These are phyloP conservation scores for Cyphomyrmex costatus DNA, from an alignment of 1,140 invertebrate genomes.

Conservation along the genomic window DNA sequence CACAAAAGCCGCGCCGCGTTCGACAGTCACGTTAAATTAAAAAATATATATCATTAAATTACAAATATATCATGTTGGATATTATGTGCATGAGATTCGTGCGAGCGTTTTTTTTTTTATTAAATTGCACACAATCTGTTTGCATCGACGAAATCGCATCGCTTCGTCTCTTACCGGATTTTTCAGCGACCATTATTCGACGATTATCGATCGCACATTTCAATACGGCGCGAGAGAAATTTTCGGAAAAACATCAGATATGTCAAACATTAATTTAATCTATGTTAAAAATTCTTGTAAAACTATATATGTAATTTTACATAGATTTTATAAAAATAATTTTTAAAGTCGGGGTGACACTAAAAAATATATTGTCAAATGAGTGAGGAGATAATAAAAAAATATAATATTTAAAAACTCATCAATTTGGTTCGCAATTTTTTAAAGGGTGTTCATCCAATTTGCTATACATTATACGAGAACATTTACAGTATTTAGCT, in stretches of 20 bases:
- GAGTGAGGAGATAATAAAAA: conserved; percentile 47
- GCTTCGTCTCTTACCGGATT: conserved; percentile 52
- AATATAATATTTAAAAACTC: conserved; percentile 42
- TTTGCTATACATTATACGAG: conserved; percentile 8
- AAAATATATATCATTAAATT: conserved; percentile 65
- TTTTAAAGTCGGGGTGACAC: conserved; percentile 29
- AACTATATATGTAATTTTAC: conserved; percentile 43
- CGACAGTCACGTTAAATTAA: conserved; percentile 52
- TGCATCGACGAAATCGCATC: conserved; percentile 51
- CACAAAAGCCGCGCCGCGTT: conserved; percentile 52
- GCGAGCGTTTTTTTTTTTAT: conserved; percentile 55
- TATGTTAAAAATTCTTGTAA: conserved; percentile 56
- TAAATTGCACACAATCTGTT: conserved; percentile 61
- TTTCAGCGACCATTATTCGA: conserved; percentile 61
- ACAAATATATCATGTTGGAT: conserved; percentile 56
- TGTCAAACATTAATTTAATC: conserved; percentile 59
- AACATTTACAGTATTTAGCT: not conserved
- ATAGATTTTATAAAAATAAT: conserved; percentile 57
- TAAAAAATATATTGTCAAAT: conserved; percentile 48
- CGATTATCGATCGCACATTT: conserved; percentile 58
- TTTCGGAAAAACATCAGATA: conserved; percentile 60
- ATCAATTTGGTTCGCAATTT: conserved; percentile 12
- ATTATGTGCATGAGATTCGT: conserved; percentile 58
- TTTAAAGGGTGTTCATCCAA: conserved; percentile 21
- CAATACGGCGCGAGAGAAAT: conserved; percentile 47